Conservation (phyloP, 2,888 invertebrate species). For the Parasteatoda lunata region DNA sequence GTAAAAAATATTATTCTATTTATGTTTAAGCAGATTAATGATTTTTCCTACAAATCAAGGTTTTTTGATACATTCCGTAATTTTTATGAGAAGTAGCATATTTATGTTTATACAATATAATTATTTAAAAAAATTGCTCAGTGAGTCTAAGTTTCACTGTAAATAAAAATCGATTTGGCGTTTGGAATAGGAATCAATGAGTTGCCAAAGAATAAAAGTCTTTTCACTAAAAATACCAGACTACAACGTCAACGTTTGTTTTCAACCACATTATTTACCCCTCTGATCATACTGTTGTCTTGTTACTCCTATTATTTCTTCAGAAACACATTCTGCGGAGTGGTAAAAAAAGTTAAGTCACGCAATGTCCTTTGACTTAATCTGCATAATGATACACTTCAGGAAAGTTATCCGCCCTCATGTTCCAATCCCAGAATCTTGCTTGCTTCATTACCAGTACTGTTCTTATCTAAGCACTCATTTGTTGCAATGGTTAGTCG, state of each 20-base stretch:
- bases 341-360: background rate
- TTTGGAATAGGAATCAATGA: background rate
- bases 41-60: too few species aligned
- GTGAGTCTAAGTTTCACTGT: too few species aligned
- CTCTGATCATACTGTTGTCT: background rate
- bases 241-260: background rate
- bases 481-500: background rate
- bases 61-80: too few species aligned
- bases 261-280: too few species aligned
- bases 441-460: background rate
- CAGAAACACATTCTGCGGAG: background rate
- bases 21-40: too few species aligned
- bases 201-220: background rate
- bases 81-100: too few species aligned
- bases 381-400: constrained; percentile 1
- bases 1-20: too few species aligned
- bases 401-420: background rate
- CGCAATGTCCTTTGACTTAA: background rate
- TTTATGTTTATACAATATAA: too few species aligned
- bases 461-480: background rate
- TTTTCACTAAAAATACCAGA: background rate
- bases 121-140: too few species aligned
- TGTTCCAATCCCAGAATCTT: background rate
- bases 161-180: too few species aligned
- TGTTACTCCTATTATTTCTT: background rate